phyloP scores from a whole-genome alignment of 2,113 vertebrate species.

The Nanorana parkeri region DNA sequence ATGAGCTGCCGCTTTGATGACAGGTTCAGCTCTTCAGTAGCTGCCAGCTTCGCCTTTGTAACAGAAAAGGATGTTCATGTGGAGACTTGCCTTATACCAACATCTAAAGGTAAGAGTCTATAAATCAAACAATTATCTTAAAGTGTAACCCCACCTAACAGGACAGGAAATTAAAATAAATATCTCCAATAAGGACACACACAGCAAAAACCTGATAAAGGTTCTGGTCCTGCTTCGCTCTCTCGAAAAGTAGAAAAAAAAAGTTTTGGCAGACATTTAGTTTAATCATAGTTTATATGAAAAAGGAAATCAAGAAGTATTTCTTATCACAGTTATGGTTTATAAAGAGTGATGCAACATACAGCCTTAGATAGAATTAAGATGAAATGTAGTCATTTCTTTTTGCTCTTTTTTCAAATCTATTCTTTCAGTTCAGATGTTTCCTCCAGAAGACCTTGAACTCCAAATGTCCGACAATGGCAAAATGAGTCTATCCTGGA shows the following conservation, averaged over 20 bases:
- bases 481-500: slow-evolving; percentile 68
- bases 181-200: no score
- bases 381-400: not conserved
- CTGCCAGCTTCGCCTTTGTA: slow-evolving; percentile 63
- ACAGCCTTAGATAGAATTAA: no score
- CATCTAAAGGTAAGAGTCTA: slow-evolving; percentile 69
- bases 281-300: not conserved
- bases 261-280: not conserved
- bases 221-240: no score
- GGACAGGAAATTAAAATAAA: no score
- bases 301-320: not conserved
- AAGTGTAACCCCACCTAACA: no score
- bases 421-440: slow-evolving; percentile 66
- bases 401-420: not conserved
- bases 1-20: slow-evolving; percentile 60
- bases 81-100: slow-evolving; percentile 61
- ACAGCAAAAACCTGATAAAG: no score
- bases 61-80: slow-evolving; percentile 59
- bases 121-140: no score
- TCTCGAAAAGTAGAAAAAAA: not conserved
- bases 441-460: slow-evolving; percentile 62
- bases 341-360: not conserved
- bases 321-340: not conserved
- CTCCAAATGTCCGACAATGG: slow-evolving; percentile 29
- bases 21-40: rapidly evolving